Conservation (phyloP, 2,113 vertebrate species). For the Ptilonorhynchus violaceus region DNA sequence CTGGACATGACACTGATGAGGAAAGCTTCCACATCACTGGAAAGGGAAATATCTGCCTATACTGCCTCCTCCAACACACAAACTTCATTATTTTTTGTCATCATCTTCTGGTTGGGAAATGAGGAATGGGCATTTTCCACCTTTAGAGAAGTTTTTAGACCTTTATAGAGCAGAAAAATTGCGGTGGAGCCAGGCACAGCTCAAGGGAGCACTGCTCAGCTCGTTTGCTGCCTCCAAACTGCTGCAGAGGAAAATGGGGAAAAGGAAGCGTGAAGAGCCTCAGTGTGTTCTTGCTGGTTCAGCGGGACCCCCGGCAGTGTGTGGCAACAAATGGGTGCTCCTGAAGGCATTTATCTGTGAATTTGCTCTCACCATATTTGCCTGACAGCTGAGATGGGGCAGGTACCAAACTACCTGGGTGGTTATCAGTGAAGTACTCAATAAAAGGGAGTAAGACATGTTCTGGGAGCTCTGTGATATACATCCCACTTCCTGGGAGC, state of each 20-base stretch:
- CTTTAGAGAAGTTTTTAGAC: background rate
- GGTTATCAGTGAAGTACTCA: background rate
- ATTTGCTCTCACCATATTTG: background rate
- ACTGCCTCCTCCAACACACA: background rate
- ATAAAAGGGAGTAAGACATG: background rate
- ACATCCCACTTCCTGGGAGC: background rate
- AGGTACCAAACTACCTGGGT: background rate
- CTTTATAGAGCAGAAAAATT: background rate
- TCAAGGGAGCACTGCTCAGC: background rate
- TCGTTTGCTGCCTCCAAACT: background rate
- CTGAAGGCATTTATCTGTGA: background rate
- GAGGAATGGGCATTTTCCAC: background rate
- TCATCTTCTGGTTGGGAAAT: background rate
- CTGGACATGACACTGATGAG: too few species aligned
- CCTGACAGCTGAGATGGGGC: background rate
- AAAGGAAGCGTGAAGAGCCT: background rate
- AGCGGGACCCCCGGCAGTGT: accelerated
- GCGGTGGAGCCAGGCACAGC: accelerated
- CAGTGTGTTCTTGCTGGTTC: background rate
- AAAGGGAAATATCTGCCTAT: background rate
- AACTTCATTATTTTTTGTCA: background rate
- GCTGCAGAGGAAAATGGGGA: background rate
- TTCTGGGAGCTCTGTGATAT: background rate
- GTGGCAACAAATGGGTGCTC: background rate
- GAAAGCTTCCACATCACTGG: background rate